Evolutionary conservation across 2,113 vertebrate species (phyloP).

Genomic region (Rousettus leschenaultii): DNA sequence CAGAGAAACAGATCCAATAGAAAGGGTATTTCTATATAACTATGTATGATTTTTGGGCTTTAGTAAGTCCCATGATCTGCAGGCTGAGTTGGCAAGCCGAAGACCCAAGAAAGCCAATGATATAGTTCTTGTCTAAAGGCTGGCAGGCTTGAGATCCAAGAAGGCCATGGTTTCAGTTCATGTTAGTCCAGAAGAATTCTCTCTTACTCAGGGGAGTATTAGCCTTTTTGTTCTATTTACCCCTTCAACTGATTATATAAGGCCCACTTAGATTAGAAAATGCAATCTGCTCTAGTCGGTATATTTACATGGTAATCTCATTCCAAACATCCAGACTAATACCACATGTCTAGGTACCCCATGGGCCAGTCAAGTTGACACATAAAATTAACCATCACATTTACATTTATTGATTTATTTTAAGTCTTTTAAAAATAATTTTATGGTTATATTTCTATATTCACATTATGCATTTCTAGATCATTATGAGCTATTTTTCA

Average conservation of each 20-base stretch:
- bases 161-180: background rate
- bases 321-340: background rate
- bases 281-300: background rate
- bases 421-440: background rate
- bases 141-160: background rate
- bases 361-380: background rate
- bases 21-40: background rate
- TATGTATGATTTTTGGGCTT: background rate
- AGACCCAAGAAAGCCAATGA: background rate
- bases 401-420: background rate
- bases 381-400: background rate
- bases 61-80: background rate
- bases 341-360: background rate
- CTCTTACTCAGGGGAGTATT: background rate
- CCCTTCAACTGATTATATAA: background rate
- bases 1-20: background rate
- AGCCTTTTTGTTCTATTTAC: background rate
- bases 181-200: background rate
- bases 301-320: background rate
- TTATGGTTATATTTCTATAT: background rate
- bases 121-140: background rate
- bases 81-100: background rate
- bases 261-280: background rate
- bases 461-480: background rate
- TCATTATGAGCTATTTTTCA: background rate